Conservation (phyloP, 2,888 invertebrate genomes). For the Drosophila kambysellisi region DNA sequence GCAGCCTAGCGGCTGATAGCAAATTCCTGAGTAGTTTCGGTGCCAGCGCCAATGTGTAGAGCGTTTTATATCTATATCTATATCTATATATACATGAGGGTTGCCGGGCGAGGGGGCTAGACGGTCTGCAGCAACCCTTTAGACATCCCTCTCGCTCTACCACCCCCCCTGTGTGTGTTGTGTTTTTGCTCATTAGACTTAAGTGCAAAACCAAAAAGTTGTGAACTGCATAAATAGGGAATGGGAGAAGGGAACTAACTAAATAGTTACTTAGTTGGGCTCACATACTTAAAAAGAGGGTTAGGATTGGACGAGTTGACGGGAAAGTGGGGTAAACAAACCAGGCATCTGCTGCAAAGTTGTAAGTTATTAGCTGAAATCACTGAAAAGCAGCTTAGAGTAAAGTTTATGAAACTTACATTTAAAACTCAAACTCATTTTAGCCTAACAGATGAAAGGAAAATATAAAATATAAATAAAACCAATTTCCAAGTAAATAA, state of each 20-base stretch:
- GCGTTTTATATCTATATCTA: background rate
- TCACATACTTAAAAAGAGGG: conserved; percentile 11
- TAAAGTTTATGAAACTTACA: background rate
- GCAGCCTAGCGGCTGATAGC: conserved; percentile 75
- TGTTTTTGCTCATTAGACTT: conserved; percentile 69
- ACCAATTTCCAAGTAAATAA: background rate
- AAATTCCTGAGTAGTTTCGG: conserved; percentile 85
- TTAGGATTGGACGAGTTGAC: conserved; percentile 10
- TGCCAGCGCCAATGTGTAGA: conserved; percentile 84
- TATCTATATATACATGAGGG: background rate
- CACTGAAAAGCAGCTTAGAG: background rate
- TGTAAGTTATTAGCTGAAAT: background rate
- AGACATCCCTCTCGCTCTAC: background rate
- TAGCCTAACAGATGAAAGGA: background rate
- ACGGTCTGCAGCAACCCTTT: background rate
- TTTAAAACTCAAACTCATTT: conserved; percentile 1
- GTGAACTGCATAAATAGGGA: conserved; percentile 27
- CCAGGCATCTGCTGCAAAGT: background rate
- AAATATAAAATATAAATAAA: background rate
- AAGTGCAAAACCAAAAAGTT: conserved; percentile 42
- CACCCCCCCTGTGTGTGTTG: conserved; percentile 22
- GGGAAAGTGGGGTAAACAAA: conserved; percentile 9
- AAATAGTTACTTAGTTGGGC: conserved; percentile 15
- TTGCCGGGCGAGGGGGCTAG: background rate
- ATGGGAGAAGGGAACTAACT: background rate